Evolutionary conservation across 2,113 vertebrate genomes (phyloP).

Genomic region (Aleadryas rufinucha): DNA sequence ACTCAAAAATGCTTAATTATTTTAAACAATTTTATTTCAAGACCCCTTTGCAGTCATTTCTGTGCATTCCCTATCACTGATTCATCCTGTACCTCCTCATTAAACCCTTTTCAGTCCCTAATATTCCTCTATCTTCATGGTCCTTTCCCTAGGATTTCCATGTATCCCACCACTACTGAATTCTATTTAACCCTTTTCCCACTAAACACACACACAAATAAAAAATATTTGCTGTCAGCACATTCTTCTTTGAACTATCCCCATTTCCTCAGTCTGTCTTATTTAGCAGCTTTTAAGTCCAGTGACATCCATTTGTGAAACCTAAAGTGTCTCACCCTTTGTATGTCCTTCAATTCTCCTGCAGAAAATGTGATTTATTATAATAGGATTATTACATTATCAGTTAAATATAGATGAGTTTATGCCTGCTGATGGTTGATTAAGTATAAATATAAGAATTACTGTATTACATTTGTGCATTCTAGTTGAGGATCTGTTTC

Average conservation of each 20-base stretch:
- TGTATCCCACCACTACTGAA: background rate
- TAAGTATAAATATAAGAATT: background rate
- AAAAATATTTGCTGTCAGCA: background rate
- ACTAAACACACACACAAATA: background rate
- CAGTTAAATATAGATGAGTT: background rate
- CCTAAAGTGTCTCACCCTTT: fast-evolving
- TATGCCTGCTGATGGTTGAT: background rate
- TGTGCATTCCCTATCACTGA: fast-evolving
- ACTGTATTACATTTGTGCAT: background rate
- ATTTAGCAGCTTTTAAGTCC: background rate
- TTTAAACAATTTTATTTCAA: background rate
- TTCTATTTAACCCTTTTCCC: background rate
- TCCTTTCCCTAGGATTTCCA: background rate
- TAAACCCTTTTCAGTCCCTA: background rate
- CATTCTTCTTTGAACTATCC: background rate
- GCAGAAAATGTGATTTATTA: background rate
- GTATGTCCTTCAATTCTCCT: background rate
- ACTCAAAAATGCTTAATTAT: background rate
- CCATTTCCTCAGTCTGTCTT: background rate
- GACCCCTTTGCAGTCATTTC: background rate
- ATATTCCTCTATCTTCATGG: background rate
- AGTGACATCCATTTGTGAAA: background rate
- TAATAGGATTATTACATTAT: background rate
- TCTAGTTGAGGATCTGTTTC: background rate
- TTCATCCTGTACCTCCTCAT: background rate